Evolutionary conservation across 2,113 vertebrate genomes (phyloP), one percentile per base, ranked within the genome.

Genomic region (Cynoglossus semilaevis): DNA sequence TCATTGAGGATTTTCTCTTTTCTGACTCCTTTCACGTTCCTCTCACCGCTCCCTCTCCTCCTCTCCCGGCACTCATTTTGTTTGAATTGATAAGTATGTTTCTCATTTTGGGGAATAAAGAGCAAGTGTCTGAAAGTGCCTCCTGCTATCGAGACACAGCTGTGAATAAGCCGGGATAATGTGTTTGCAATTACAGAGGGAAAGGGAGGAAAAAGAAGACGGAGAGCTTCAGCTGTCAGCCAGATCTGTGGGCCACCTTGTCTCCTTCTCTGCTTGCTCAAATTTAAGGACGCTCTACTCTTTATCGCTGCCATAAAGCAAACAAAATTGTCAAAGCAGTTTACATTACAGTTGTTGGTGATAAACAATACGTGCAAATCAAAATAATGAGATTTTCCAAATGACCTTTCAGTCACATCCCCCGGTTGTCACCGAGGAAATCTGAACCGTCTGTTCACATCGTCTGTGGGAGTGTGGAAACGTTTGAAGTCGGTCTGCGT

Each of bases 1-100:
- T 69, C 58, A 52, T 50, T 73, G 51, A 63, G 12, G 29, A 52
- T 59, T 52, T 58, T 50, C 9, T 40, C 11, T 22, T 45, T 16
- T 14, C n/a, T 12, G 6, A 35, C 13, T 17, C 12, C n/a, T 12
- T 13, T 18, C 4, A n/a, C 13, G 44, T 6, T 9, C 42, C 22
- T 22, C 59, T 46, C 18, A 46, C 46, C 9, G 2, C 37, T 46
- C 18, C 13, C 41, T 51, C 15, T 9, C 50, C 49, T 14, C 10
- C 15, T 41, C 51, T 34, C 63, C 15, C 57, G 15, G 45, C 52
- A 59, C 67, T 80, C 79, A 76, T 80, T 85, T 75, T 61, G 76
- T 79, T 73, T 79, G 72, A 79, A 75, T 70, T 85, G 83, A 87
- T 85, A 82, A 84, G 74, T 77, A 69, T 69, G 83, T 85, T 84